Evolutionary conservation across 2,113 vertebrate species (phyloP), one percentile per base, ranked within the genome.

Genomic region (Pseudorasbora parva): DNA sequence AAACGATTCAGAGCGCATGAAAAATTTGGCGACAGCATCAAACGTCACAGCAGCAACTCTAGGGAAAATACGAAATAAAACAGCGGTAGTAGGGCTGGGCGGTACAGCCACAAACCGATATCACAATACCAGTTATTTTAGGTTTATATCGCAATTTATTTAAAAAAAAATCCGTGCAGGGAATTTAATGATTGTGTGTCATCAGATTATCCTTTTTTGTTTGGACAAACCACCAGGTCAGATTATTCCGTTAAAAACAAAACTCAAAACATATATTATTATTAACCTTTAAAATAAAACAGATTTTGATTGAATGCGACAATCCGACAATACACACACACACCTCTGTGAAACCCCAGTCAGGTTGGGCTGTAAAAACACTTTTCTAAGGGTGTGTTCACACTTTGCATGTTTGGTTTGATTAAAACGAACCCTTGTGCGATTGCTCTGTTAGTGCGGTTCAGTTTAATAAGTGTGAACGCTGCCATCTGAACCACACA

Each of bases 1-100:
- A 45, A 71, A 71, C 10, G 19, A 71, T 43, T 71, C 66, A 11
- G 37, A 45, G 68, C 41, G 41, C 68, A 45, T 71, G 68, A 71
- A 1, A n/a, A 45, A 71, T 71, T n/a, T 43, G 66, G 37, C 21
- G 41, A 30, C 27, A 2, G 21, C 37, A 71, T 69, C 19, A 69
- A 69, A 41, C 33, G 33, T 69, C 66, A n/a, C 66, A 10, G 66
- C 8, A n/a, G 66, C 66, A 14, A 12, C 33, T 41, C 37, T 69
- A 7, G 68, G 21, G 68, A 71, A 21, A 14, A 71, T 7, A 23
- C 9, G 2, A 5, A 14, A 43, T 3, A 23, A 43, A 71, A 23
- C 68, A 43, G 68, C 37, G 10, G 5, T 43, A 0, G 9, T 0
- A 23, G 68, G 68, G 68, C 68, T 71, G 37, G 21, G 1, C 21